phyloP scores from a whole-genome alignment of 2,888 invertebrate species.

The Rhorus exstirpatorius region DNA sequence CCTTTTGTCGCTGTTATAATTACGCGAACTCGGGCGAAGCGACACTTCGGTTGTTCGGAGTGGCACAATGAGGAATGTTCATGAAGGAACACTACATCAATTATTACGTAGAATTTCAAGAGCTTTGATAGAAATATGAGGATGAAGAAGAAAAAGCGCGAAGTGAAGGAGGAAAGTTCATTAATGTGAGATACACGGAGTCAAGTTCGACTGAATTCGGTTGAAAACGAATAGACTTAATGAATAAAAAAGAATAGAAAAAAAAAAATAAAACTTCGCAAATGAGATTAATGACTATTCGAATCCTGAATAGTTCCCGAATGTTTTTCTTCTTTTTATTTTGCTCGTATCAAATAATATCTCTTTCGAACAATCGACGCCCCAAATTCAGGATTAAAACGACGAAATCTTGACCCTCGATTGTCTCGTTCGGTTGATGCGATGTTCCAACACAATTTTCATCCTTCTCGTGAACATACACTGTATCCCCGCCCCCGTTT shows the following conservation, averaged over 20 bases:
- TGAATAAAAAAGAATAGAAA: too few relatives aligned
- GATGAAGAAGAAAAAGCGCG: slow-evolving; percentile 17
- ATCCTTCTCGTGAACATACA: not conserved
- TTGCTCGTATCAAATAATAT: not conserved
- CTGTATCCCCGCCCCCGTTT: too few relatives aligned
- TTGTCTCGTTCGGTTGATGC: slow-evolving; percentile 4
- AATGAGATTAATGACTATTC: not conserved
- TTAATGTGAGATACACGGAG: slow-evolving; percentile 7
- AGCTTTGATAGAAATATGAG: slow-evolving; percentile 5
- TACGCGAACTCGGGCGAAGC: not conserved
- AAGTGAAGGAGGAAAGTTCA: slow-evolving; percentile 37
- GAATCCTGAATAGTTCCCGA: not conserved
- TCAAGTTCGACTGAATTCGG: slow-evolving; percentile 17
- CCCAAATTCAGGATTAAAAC: not conserved
- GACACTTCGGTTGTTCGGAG: not conserved
- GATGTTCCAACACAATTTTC: not conserved
- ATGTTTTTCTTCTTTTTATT: not conserved
- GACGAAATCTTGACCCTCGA: slow-evolving; percentile 7
- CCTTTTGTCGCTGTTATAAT: slow-evolving; percentile 1
- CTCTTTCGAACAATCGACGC: not conserved
- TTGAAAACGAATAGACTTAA: too few relatives aligned
- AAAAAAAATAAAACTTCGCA: not conserved
- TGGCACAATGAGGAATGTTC: not conserved
- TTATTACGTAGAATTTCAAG: not conserved
- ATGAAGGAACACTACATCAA: not conserved